These are phyloP conservation scores for Ammodytes marinus DNA, from an alignment of 2,113 vertebrate species.

Conservation along the genomic window DNA sequence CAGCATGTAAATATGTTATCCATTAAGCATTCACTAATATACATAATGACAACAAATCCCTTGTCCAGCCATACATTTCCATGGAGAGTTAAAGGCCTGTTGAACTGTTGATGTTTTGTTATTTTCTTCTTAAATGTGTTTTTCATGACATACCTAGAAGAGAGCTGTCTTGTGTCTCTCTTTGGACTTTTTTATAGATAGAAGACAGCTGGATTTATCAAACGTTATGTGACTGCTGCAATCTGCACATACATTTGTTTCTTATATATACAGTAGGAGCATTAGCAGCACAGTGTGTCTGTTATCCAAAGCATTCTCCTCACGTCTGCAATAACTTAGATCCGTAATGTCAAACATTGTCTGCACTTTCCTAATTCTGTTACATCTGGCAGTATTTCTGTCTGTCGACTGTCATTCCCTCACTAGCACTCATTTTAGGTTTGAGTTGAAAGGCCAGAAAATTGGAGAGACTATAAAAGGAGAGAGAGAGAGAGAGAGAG, in stretches of 20 bases:
- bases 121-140: not conserved
- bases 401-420: slow-evolving; percentile 11
- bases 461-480: slow-evolving; percentile 47
- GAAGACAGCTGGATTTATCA: not conserved
- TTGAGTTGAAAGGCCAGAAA: slow-evolving; percentile 58
- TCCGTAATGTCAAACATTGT: slow-evolving; percentile 1
- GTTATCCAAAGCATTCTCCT: not conserved
- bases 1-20: slow-evolving; percentile 22
- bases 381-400: slow-evolving; percentile 5
- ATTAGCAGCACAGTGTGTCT: not conserved
- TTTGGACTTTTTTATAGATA: slow-evolving; percentile 8
- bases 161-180: not conserved
- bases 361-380: not conserved
- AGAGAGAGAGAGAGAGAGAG: slow-evolving; percentile 23
- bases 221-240: not conserved
- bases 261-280: not conserved
- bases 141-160: slow-evolving; percentile 3
- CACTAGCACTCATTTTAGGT: slow-evolving; percentile 11
- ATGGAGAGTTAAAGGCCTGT: not conserved
- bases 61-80: not conserved
- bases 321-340: not conserved
- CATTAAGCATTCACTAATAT: slow-evolving; percentile 1
- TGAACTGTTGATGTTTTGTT: not conserved
- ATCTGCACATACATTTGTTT: not conserved
- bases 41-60: slow-evolving; percentile 15